Conservation (phyloP, 2,797 vertebrate species). For the Botia almorhae region DNA sequence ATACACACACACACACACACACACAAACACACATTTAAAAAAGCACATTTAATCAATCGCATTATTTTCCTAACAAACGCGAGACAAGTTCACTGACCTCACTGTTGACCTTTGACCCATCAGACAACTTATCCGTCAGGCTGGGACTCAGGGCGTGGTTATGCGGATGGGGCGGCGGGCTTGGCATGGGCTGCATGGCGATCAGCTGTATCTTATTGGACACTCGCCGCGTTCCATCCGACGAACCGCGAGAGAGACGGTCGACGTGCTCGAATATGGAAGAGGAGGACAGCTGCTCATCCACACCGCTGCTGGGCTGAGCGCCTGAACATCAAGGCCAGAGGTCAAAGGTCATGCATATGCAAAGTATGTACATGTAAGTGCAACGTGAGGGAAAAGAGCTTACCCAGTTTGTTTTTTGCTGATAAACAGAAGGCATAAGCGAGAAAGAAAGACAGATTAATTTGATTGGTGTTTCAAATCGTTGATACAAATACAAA, state of each 20-base stretch:
- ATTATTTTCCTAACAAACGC: too few relatives aligned
- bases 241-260: constrained; percentile 86
- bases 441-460: constrained; percentile 2
- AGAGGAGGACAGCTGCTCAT: constrained; percentile 89
- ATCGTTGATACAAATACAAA: background rate
- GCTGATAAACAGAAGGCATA: constrained; percentile 68
- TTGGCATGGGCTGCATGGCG: constrained; percentile 93
- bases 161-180: constrained; percentile 75
- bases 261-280: constrained; percentile 98
- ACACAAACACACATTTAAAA: too few relatives aligned
- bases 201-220: constrained; percentile 96
- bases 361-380: background rate
- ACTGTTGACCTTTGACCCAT: constrained; percentile 86
- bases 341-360: constrained; percentile 12
- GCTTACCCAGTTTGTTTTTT: constrained; percentile 81
- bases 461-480: background rate
- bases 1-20: background rate
- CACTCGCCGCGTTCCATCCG: constrained; percentile 85
- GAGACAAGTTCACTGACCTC: constrained; percentile 76
- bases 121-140: constrained; percentile 83
- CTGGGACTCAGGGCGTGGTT: constrained; percentile 74
- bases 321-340: constrained; percentile 68
- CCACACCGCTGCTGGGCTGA: constrained; percentile 79
- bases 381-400: constrained; percentile 4
- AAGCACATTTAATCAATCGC: too few relatives aligned